phyloP scores from a whole-genome alignment of 2,797 vertebrate genomes.

The Hoplostethus mediterraneus region DNA sequence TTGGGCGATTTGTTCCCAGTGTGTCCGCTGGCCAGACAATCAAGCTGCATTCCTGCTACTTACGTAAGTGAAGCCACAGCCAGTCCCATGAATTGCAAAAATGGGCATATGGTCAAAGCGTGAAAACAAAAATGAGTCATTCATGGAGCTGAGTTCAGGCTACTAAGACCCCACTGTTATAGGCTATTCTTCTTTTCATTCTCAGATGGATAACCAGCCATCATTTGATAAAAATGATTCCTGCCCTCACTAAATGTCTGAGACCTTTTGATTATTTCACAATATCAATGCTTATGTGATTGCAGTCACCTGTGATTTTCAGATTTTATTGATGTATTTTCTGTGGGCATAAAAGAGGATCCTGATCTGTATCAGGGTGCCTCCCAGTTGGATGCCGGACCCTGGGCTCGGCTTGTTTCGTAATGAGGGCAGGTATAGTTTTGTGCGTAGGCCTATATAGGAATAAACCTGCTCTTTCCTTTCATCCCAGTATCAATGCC shows the following conservation, averaged over 20 bases:
- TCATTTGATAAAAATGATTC: too few relatives aligned
- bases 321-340: not conserved
- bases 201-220: too few relatives aligned
- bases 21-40: not conserved
- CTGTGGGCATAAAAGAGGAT: not conserved
- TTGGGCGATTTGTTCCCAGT: not conserved
- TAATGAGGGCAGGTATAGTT: not conserved
- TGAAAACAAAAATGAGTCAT: not conserved
- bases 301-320: not conserved
- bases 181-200: too few relatives aligned
- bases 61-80: not conserved
- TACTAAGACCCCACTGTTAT: too few relatives aligned
- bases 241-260: too few relatives aligned
- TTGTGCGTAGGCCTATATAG: not conserved
- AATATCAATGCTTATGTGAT: not conserved
- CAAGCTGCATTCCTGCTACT: not conserved
- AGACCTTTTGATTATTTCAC: not conserved
- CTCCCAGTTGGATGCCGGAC: too few relatives aligned
- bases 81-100: not conserved
- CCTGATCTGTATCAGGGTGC: too few relatives aligned
- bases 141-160: not conserved
- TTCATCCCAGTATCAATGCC: not conserved
- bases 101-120: not conserved
- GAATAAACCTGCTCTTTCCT: not conserved
- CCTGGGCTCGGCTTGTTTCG: not conserved